A percentile compares a stretch with the other conserved stretches of the same genome.
These are phyloP conservation scores for Protaetia brevitarsis DNA, from an alignment of 1,140 invertebrate genomes.

Conservation along the genomic window DNA sequence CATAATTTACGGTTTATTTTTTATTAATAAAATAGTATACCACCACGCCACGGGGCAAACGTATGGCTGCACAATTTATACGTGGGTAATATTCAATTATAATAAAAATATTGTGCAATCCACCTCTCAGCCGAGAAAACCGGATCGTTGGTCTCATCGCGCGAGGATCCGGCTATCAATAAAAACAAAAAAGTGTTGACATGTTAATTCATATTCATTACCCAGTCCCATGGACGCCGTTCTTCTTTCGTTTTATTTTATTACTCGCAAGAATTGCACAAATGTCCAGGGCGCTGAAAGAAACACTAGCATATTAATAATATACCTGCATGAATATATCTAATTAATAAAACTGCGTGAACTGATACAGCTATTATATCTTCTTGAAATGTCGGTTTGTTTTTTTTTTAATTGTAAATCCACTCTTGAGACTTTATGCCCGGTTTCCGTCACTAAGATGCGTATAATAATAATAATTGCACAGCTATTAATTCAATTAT, in stretches of 20 bases:
- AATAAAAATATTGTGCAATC: constrained; percentile 17
- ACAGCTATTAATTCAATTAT: too few relatives aligned
- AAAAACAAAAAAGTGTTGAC: constrained; percentile 17
- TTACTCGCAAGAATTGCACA: neutral
- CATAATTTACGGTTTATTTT: constrained; percentile 2
- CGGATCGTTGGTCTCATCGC: neutral
- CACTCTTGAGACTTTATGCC: too few relatives aligned
- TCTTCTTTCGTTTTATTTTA: neutral
- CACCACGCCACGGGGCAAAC: neutral
- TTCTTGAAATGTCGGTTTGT: too few relatives aligned
- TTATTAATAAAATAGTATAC: constrained; percentile 13
- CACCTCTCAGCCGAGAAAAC: neutral
- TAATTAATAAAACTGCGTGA: too few relatives aligned
- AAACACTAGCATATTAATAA: neutral
- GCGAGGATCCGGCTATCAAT: neutral
- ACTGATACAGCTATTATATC: too few relatives aligned
- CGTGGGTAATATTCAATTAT: constrained; percentile 15
- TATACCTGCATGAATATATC: neutral
- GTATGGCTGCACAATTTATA: neutral
- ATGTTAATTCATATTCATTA: constrained; percentile 19
- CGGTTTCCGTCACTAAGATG: too few relatives aligned
- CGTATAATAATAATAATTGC: too few relatives aligned
- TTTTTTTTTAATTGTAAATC: too few relatives aligned
- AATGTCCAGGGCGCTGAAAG: neutral
- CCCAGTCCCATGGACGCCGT: neutral